Evolutionary conservation across 2,113 vertebrate species (phyloP).

Genomic region (Solea senegalensis): DNA sequence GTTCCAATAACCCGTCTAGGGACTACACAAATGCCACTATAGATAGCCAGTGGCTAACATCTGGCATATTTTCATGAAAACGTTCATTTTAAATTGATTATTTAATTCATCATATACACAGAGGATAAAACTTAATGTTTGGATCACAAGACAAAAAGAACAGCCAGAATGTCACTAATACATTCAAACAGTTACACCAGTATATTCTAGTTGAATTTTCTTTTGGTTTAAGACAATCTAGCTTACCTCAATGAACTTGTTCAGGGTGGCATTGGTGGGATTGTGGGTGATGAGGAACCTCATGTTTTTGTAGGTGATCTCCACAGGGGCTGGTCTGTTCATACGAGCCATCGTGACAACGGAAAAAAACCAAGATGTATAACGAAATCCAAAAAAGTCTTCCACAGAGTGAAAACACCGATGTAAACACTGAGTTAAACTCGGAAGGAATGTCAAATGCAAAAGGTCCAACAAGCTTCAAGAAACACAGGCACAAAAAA

Average conservation of each 20-base stretch:
- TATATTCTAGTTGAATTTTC: no score
- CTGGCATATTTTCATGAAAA: no score
- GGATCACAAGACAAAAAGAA: no score
- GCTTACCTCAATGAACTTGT: slow-evolving; percentile 99
- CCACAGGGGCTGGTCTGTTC: slow-evolving; percentile 99
- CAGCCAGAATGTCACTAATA: no score
- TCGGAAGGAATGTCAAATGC: slow-evolving; percentile 71
- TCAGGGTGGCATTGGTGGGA: slow-evolving; percentile 98
- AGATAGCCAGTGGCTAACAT: no score
- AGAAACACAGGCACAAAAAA: slow-evolving; percentile 37
- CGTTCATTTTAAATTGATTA: no score
- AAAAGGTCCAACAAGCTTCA: slow-evolving; percentile 74
- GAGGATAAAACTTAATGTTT: no score
- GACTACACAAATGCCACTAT: no score
- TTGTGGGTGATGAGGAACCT: slow-evolving; percentile 99
- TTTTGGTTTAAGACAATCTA: not conserved
- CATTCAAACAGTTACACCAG: no score
- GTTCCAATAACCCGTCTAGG: no score
- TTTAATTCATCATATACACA: no score
- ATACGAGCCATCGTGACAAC: slow-evolving; percentile 92
- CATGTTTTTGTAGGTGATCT: slow-evolving; percentile 99
- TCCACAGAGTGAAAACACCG: slow-evolving; percentile 73
- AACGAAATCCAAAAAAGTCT: slow-evolving; percentile 74
- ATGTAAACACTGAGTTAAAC: slow-evolving; percentile 73
- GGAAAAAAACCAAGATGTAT: slow-evolving; percentile 46